Evolutionary conservation across 2,113 vertebrate genomes (phyloP).

Genomic region (Cinclus mexicanus): DNA sequence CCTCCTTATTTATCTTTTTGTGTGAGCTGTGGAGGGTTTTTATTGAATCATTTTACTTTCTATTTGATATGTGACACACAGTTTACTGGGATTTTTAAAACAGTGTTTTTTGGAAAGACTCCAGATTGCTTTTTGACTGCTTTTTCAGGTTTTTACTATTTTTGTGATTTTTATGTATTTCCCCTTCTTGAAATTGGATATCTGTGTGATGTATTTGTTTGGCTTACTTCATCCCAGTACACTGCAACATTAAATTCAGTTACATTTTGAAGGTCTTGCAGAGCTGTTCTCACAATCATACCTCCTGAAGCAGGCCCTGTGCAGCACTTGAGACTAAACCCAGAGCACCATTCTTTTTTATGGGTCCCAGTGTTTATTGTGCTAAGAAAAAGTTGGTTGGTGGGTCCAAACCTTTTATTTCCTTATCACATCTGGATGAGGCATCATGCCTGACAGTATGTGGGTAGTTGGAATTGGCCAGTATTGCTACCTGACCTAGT

Average conservation of each 20-base stretch:
- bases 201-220: slow-evolving; percentile 25
- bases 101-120: slow-evolving; percentile 38
- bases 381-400: background rate
- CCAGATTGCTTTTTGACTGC: slow-evolving; percentile 17
- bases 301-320: background rate
- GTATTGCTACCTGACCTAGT: background rate
- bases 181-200: slow-evolving; percentile 9
- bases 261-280: background rate
- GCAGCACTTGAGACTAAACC: background rate
- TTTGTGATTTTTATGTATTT: slow-evolving; percentile 9
- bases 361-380: background rate
- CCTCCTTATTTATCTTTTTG: background rate
- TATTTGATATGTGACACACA: background rate
- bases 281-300: background rate
- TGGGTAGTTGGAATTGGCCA: background rate
- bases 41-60: slow-evolving; percentile 2
- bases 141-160: slow-evolving; percentile 5
- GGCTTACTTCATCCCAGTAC: background rate
- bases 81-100: background rate
- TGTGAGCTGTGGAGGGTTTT: background rate
- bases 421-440: background rate
- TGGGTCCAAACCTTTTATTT: background rate
- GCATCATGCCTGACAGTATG: background rate
- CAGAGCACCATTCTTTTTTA: background rate
- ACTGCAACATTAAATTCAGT: background rate